Percentiles rank a stretch among this genome's conserved stretches.
Conservation (phyloP, 2,888 invertebrate species). For the Apoderus coryli region DNA sequence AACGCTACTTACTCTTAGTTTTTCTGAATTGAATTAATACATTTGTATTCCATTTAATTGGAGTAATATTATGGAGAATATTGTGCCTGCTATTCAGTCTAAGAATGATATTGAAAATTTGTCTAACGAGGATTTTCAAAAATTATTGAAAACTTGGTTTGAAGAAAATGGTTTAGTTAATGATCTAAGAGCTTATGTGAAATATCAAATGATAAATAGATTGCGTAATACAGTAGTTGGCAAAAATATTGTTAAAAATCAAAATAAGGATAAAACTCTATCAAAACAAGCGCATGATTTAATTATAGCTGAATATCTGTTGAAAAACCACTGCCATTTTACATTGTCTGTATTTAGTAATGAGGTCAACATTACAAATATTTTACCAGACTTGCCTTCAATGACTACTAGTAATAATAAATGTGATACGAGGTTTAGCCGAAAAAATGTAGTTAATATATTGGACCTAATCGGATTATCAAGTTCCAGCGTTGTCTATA, state of each 20-base stretch:
- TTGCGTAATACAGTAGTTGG: slow-evolving; percentile 36
- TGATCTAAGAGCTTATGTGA: slow-evolving; percentile 42
- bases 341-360: slow-evolving; percentile 44
- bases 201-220: slow-evolving; percentile 42
- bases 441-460: slow-evolving; percentile 20
- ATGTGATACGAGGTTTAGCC: slow-evolving; percentile 14
- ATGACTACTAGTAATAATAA: slow-evolving; percentile 9
- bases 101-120: slow-evolving; percentile 18
- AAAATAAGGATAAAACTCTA: slow-evolving; percentile 33
- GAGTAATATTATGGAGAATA: slow-evolving; percentile 16
- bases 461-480: slow-evolving; percentile 20
- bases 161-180: slow-evolving; percentile 45
- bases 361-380: slow-evolving; percentile 34
- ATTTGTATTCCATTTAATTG: background rate
- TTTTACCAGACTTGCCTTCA: slow-evolving; percentile 36
- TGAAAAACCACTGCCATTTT: slow-evolving; percentile 41
- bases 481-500: slow-evolving; percentile 14
- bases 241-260: slow-evolving; percentile 16
- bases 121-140: slow-evolving; percentile 40
- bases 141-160: slow-evolving; percentile 40
- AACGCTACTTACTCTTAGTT: too few species aligned
- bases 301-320: slow-evolving; percentile 44
- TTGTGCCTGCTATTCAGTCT: slow-evolving; percentile 19
- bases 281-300: slow-evolving; percentile 45
- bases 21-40: background rate